Conservation (phyloP, 2,797 vertebrate species). For the Caiman crocodilus region DNA sequence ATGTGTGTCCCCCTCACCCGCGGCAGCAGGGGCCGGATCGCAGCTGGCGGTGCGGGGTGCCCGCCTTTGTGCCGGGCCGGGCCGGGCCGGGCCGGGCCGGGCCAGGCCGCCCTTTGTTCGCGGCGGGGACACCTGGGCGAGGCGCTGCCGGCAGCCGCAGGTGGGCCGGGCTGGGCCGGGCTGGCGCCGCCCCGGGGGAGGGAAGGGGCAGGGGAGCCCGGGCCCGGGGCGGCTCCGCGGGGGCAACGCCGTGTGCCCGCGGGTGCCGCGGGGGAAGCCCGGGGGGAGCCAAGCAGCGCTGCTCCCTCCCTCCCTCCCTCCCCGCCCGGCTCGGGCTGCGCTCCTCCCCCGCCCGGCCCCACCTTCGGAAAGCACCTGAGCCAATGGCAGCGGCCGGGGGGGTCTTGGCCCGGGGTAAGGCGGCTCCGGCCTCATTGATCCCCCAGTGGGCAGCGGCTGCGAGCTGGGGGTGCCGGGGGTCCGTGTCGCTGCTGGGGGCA, state of each 20-base stretch:
- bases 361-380: slow-evolving; percentile 71
- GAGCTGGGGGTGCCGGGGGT: too few relatives aligned
- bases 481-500: too few relatives aligned
- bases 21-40: background rate
- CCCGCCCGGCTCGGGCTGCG: fast-evolving
- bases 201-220: background rate
- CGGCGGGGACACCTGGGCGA: too few relatives aligned
- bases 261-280: too few relatives aligned
- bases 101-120: too few relatives aligned
- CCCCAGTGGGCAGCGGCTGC: slow-evolving; percentile 33
- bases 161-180: background rate
- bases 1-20: background rate
- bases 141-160: too few relatives aligned
- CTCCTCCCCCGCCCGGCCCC: slow-evolving; percentile 25
- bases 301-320: background rate
- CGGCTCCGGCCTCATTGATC: slow-evolving; percentile 76
- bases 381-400: slow-evolving; percentile 58
- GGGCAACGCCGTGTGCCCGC: background rate
- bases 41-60: background rate
- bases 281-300: slow-evolving; percentile 29
- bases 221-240: background rate
- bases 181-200: background rate
- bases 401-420: slow-evolving; percentile 66
- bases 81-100: too few relatives aligned
- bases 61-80: too few relatives aligned